Percentiles rank a stretch among this genome's conserved stretches.
phyloP scores from a whole-genome alignment of 2,113 vertebrate species.

The Alethe castanea region DNA sequence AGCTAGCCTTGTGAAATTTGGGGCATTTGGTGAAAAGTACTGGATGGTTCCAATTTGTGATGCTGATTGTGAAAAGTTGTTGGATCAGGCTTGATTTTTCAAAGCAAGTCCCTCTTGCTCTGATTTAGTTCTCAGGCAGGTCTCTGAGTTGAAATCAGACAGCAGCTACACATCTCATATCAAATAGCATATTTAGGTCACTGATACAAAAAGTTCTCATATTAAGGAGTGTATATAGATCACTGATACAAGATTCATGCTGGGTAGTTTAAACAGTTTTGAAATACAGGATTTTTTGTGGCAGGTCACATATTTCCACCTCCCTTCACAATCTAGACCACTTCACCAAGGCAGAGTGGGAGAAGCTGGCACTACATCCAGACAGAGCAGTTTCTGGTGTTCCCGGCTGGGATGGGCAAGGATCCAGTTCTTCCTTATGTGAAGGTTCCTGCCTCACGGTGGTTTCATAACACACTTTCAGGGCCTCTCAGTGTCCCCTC shows the following conservation, averaged over 20 bases:
- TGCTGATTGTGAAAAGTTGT: not conserved
- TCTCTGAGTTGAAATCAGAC: not conserved
- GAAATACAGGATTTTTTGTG: not conserved
- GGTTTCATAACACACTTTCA: not conserved
- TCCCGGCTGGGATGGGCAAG: rapidly evolving
- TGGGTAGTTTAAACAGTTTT: not conserved
- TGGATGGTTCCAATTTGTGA: not conserved
- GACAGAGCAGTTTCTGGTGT: not conserved
- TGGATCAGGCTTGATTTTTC: not conserved
- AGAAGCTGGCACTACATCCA: not conserved
- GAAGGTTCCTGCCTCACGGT: not conserved
- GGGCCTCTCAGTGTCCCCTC: not conserved
- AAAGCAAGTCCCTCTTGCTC: not conserved
- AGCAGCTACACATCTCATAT: not conserved
- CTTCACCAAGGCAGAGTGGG: not conserved
- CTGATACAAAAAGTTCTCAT: not conserved
- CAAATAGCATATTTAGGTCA: not conserved
- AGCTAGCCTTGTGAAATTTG: not conserved
- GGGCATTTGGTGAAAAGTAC: not conserved
- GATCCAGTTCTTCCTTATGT: not conserved
- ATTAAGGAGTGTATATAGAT: not conserved
- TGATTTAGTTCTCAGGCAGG: not conserved
- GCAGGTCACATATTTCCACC: not conserved
- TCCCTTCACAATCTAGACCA: not conserved
- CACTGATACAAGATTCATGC: not conserved